Evolutionary conservation across 1,140 invertebrate species (phyloP), one percentile per base, ranked within the genome.

Genomic region (Panagrolaimus sp.): DNA sequence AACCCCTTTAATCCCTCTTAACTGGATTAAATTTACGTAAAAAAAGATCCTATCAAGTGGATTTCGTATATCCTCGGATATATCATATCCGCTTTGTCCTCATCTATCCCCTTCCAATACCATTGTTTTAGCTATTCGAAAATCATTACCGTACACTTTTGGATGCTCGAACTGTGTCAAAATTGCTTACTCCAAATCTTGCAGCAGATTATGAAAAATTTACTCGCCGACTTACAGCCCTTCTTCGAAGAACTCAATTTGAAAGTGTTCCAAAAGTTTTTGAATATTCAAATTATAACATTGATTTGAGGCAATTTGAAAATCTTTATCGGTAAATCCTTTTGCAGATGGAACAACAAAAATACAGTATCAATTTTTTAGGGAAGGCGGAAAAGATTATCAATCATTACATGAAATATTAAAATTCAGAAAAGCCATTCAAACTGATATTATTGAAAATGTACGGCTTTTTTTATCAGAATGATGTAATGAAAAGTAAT

Each of bases 401-500:
- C 62, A 69, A 45, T 26, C 67, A 5, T 28, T 71, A 4, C 43
- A 71, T 26, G 69, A 71, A 67, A 67, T 71, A 15, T 63, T 71
- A 12, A 67, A 58, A 28, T 69, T 69, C 17, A 38, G 69, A 38
- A 71, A 71, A 43, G 71, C 67, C 26, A 71, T 71, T 44, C 65
- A 69, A 15, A 52, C 65, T 44, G 69, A 68, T 10, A 66, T 69
- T 14, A 21, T 43, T n/a, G 28, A 65, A 12, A 62, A 68, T 24
- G 67, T 68, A 17, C 8, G 52, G 8, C 17, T 12, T 2, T 2
- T 65, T 65, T 2, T 9, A 12, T 1, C 7, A 17, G 21, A 17
- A 32, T 46, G 3, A 14, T 3, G 0, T 10, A 9, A 45, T 38
- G 2, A 15, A 17, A 15, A 47, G 0, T 15, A 46, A 17, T 3